Evolutionary conservation across 1,140 invertebrate genomes (phyloP).

Genomic region (Drosophila sulfurigaster): DNA sequence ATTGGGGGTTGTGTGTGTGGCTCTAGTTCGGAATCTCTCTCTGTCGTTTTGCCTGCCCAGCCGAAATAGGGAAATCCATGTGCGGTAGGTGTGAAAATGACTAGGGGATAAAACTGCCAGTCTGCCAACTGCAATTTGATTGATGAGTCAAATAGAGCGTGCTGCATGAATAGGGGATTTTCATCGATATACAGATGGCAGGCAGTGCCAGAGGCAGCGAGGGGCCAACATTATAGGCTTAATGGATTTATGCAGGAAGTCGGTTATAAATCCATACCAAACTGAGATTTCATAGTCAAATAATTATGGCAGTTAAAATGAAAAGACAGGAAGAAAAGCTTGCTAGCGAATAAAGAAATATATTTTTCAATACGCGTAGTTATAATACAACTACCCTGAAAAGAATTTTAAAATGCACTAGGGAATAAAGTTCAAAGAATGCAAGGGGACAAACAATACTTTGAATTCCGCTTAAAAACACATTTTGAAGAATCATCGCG

Average conservation of each 20-base stretch:
- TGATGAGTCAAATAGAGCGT: conserved; percentile 77
- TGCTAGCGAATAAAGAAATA: conserved; percentile 1
- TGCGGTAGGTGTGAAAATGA: conserved; percentile 64
- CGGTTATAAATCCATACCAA: conserved; percentile 41
- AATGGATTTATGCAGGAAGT: conserved; percentile 67
- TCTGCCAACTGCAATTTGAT: conserved; percentile 55
- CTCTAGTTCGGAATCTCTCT: neutral
- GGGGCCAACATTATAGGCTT: conserved; percentile 24
- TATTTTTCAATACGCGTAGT: neutral
- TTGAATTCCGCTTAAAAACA: conserved; percentile 5
- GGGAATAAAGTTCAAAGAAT: neutral
- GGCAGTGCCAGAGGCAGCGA: neutral
- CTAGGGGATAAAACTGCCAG: conserved; percentile 54
- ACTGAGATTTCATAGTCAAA: conserved; percentile 55
- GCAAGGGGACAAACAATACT: neutral
- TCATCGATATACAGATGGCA: conserved; percentile 38
- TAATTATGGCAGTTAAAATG: conserved; percentile 17
- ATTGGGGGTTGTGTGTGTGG: conserved; percentile 32
- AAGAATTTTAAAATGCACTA: neutral
- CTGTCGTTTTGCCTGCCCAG: no score
- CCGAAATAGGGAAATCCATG: conserved; percentile 38
- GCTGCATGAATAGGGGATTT: conserved; percentile 72
- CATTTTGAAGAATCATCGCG: conserved; percentile 28
- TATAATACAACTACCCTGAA: conserved; percentile 9
- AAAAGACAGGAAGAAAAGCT: conserved; percentile 33